Percentiles rank a stretch among this genome's conserved stretches.
phyloP scores from a whole-genome alignment of 2,113 vertebrate genomes.

The Ammodytes marinus region DNA sequence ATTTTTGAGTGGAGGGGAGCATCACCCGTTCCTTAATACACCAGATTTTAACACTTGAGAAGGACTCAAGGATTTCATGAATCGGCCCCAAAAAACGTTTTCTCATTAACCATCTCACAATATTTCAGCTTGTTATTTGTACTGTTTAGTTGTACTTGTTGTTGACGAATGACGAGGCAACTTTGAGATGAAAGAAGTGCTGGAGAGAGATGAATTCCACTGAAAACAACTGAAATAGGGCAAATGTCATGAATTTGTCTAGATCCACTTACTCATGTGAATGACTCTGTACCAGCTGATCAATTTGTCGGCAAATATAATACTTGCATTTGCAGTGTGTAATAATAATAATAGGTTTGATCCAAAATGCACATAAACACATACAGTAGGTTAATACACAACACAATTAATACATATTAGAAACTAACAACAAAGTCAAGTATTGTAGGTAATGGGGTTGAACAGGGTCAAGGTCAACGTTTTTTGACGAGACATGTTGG shows the following conservation, averaged over 20 bases:
- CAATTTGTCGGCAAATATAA: not conserved
- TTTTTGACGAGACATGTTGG: not conserved
- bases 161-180: constrained; percentile 13
- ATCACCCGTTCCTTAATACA: constrained; percentile 4
- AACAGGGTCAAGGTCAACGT: not conserved
- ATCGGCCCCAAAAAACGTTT: constrained; percentile 19
- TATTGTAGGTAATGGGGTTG: not conserved
- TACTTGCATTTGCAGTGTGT: constrained; percentile 6
- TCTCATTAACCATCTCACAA: not conserved
- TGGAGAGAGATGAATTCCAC: constrained; percentile 34
- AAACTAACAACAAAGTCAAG: not conserved
- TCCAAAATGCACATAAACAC: not conserved
- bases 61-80: constrained; percentile 27
- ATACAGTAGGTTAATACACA: not conserved
- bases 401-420: not conserved
- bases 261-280: constrained; percentile 1
- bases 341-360: constrained; percentile 16
- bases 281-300: not conserved
- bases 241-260: not conserved
- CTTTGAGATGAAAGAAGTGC: constrained; percentile 19
- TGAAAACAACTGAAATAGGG: constrained; percentile 21
- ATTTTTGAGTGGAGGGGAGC: constrained; percentile 1
- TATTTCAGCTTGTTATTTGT: constrained; percentile 14
- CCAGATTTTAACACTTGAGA: not conserved
- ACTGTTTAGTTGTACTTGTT: constrained; percentile 18